Percentiles rank a stretch among this genome's conserved stretches.
These are phyloP conservation scores for Sphaeramia orbicularis DNA, from an alignment of 2,797 vertebrate species.

Conservation along the genomic window DNA sequence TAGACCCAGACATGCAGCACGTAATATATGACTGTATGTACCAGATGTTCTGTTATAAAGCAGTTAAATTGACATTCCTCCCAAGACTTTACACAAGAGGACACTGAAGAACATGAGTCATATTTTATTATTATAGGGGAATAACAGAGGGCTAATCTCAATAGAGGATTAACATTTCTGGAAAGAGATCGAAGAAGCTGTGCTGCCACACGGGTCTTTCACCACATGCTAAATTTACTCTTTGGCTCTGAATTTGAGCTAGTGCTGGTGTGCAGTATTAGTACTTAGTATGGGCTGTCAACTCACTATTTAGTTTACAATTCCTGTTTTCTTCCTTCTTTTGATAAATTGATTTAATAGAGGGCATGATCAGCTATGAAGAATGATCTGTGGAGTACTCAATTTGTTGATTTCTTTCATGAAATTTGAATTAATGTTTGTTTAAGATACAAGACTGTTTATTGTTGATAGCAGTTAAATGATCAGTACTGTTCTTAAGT, in stretches of 20 bases:
- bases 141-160: conserved; percentile 50
- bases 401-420: no score
- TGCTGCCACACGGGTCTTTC: conserved; percentile 28
- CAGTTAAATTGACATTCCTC: conserved; percentile 17
- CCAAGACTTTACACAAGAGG: conserved; percentile 15
- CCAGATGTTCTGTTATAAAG: conserved; percentile 20
- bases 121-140: conserved; percentile 58
- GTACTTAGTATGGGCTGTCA: conserved; percentile 2
- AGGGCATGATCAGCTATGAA: neutral
- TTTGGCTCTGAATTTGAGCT: conserved; percentile 20
- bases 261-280: conserved; percentile 8
- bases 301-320: conserved; percentile 16
- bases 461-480: no score
- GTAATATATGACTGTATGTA: neutral
- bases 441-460: no score
- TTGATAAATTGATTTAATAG: conserved; percentile 1
- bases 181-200: conserved; percentile 49
- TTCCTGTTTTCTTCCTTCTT: conserved; percentile 12
- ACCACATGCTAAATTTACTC: conserved; percentile 41
- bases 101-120: conserved; percentile 41
- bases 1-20: neutral
- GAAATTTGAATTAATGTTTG: no score
- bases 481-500: no score
- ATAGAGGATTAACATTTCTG: conserved; percentile 52
- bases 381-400: neutral